phyloP scores from a whole-genome alignment of 2,888 invertebrate genomes.

The Gymnocheta viridis region DNA sequence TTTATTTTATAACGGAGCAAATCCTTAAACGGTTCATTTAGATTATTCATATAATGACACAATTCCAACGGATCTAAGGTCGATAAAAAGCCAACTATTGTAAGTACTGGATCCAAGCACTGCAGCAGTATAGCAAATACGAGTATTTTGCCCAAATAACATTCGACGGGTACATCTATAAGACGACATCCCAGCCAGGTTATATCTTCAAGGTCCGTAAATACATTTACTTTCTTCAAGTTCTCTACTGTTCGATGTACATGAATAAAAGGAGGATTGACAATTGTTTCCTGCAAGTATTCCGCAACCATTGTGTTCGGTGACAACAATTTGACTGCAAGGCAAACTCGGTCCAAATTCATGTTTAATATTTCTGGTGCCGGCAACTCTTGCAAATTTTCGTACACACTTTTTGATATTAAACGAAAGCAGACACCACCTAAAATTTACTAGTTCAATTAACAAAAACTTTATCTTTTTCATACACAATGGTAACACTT shows the following conservation, averaged over 20 bases:
- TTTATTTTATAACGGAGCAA: constrained; percentile 76
- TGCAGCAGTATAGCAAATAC: constrained; percentile 93
- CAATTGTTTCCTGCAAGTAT: constrained; percentile 90
- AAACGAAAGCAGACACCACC: constrained; percentile 90
- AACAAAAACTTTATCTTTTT: neutral
- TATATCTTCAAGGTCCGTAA: constrained; percentile 92
- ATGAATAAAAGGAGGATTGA: constrained; percentile 90
- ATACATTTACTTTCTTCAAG: constrained; percentile 91
- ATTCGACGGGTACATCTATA: constrained; percentile 94
- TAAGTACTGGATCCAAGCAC: constrained; percentile 95
- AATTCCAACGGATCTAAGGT: constrained; percentile 88
- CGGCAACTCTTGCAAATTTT: constrained; percentile 86
- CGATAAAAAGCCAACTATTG: constrained; percentile 92
- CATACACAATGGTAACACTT: constrained; percentile 7
- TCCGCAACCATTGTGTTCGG: constrained; percentile 89
- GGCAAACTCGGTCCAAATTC: constrained; percentile 91
- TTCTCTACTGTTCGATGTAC: constrained; percentile 87
- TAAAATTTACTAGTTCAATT: constrained; percentile 19
- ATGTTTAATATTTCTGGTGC: constrained; percentile 92
- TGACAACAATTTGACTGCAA: constrained; percentile 92
- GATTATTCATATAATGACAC: constrained; percentile 82
- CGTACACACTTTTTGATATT: constrained; percentile 84
- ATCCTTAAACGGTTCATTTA: constrained; percentile 76
- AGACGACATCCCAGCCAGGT: constrained; percentile 90
- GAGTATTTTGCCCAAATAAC: constrained; percentile 94